Base-by-base conservation (phyloP, 2,888 invertebrate species). In the Oeneis ivallda region DNA sequence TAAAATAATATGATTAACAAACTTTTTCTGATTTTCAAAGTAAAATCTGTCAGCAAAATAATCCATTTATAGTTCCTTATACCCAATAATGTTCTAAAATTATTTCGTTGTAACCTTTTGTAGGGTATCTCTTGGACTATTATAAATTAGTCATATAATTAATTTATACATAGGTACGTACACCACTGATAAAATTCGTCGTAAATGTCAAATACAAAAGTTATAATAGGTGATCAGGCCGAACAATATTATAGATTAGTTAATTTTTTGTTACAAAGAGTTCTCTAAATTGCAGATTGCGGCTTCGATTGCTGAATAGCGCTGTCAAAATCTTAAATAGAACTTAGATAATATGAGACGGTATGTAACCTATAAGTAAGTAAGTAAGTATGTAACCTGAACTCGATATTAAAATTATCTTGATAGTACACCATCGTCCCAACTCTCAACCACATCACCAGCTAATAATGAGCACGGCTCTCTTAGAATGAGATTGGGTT, bases 141-240 rank as follows among this genome's bases (percentile, higher is more conserved):
- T 19, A 54, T 65, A 50, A 54, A 37, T n/a, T n/a, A n/a, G 43
- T 37, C 62, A 53, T 43, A 57, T 64, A 62, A 65, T 65, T 65
- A 59, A 63, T 45, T 65, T 63, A 68, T 60, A 47, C 49, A 47
- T 17, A 13, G 41, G 13, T 49, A 56, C 59, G 13, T 49, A 56
- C 59, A 53, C 39, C 37, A 59, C 37, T 41, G 41, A 61, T 50
- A 41, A 65, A 47, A 49, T 50, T 61, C 49, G 43, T 49, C 19
- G 56, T 67, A 63, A 66, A 66, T 63, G 58, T 47, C 58, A 66
- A 53, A 62, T 62, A 58, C 19, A 52, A 52, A 41, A 64, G 56
- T n/a, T n/a, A n/a, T 54, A 53, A 58, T 34, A 56, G 53, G 50
- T 58, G 64, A 17, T 64, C 58, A 50, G 57, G 32, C 45, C 58